Base-by-base conservation (phyloP, 2,888 invertebrate genomes). In the Craniophora ligustri region DNA sequence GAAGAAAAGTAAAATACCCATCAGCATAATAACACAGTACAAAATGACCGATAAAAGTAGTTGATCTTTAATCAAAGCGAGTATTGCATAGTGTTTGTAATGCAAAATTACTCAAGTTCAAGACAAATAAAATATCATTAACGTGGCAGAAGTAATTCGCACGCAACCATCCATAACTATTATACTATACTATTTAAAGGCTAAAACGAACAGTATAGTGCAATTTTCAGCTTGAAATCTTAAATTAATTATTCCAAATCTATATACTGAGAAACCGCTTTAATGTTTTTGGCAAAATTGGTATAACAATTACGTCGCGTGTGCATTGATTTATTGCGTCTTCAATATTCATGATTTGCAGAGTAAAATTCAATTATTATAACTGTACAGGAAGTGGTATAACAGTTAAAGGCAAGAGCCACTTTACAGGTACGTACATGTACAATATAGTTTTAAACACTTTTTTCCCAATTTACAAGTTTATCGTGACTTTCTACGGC, bases 111-210 rank as follows among this genome's bases (percentile, higher is more conserved):
- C 64, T 66, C 58, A 69, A 81, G 75, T 79, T 70, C 67, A 70
- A 63, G 67, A 58, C 59, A 76, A 75, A 78, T 83, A 79, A 83
- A 81, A 67, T 77, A 75, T 75, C 80, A 63, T 76, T 77, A 84
- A 82, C 83, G 83, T 68, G 55, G 57, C 26, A 69, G 70, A 79
- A 83, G 84, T 85, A 82, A 84, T 85, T 86, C 80, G 75, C 80
- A 82, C 79, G 81, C 81, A 86, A 85, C 86, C 85, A 80, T 60
- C 76, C 81, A 79, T 82, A 81, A 78, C 79, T 84, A n/a, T n/a
- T n/a, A n/a, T n/a, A n/a, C n/a, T n/a, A n/a, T n/a, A n/a, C n/a
- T n/a, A 85, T 87, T 88, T 86, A 86, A 85, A 67, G 82, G 72
- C 73, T 75, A 71, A 81, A 85, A 86, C 79, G 85, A 78, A 72